These are phyloP conservation scores for Lagenorhynchus albirostris DNA, from an alignment of 2,113 vertebrate species.

Conservation along the genomic window DNA sequence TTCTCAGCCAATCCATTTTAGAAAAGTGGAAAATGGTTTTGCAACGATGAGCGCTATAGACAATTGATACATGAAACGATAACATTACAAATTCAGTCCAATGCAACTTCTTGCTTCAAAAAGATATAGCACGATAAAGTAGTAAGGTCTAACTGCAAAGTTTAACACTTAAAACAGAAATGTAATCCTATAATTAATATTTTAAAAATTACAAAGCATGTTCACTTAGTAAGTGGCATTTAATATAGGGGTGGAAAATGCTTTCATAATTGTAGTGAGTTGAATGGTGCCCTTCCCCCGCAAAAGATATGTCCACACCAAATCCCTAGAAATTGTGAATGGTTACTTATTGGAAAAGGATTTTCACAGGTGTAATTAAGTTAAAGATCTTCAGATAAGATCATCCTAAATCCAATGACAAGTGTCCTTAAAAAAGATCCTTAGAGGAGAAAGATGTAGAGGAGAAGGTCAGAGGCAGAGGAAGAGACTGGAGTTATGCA, in stretches of 20 bases:
- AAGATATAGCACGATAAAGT: not conserved
- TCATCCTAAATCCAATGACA: not conserved
- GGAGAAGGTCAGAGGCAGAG: not conserved
- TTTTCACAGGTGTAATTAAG: not conserved
- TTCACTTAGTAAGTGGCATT: not conserved
- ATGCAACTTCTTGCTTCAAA: not conserved
- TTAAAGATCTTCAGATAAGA: not conserved
- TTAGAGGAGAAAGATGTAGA: not conserved
- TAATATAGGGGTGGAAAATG: not conserved
- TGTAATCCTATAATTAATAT: not conserved
- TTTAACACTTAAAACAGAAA: conserved; percentile 14
- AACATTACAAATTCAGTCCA: not conserved
- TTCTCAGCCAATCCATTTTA: not conserved
- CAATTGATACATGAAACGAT: not conserved
- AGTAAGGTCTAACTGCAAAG: not conserved
- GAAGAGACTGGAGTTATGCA: not conserved
- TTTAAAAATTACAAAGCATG: not conserved
- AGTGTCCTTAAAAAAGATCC: not conserved
- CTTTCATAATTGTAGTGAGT: not conserved
- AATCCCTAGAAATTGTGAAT: not conserved
- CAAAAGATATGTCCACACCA: not conserved
- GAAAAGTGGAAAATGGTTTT: conserved; percentile 31
- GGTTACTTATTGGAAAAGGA: not conserved
- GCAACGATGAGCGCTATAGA: not conserved
- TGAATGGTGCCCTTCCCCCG: not conserved